These are phyloP conservation scores for Anadara kagoshimensis DNA, from an alignment of 1,140 invertebrate genomes.

Conservation along the genomic window DNA sequence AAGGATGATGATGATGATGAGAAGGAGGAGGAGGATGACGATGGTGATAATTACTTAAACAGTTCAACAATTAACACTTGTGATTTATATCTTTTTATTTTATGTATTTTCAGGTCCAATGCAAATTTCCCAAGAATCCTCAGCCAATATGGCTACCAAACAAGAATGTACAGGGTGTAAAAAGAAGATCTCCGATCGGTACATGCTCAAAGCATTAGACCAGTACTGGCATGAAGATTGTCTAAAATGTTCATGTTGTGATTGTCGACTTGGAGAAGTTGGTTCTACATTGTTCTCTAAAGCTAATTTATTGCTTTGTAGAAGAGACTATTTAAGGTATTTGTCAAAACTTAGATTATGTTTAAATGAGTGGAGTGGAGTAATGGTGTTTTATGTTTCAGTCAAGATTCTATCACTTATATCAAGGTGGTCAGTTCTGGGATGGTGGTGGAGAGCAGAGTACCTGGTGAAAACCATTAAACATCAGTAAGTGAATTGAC, in stretches of 20 bases:
- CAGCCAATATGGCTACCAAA: conserved; percentile 43
- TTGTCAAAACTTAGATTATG: no score
- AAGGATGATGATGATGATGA: no score
- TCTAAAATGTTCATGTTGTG: conserved; percentile 93
- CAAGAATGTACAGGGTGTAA: conserved; percentile 76
- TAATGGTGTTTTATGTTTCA: no score
- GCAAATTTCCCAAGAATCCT: conserved; percentile 64
- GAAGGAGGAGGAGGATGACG: no score
- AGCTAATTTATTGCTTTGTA: conserved; percentile 93
- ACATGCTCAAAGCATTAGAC: conserved; percentile 80
- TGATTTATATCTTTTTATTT: not conserved
- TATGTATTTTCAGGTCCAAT: conserved; percentile 56
- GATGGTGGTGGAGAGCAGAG: no score
- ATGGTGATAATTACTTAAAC: no score
- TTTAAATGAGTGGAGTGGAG: no score
- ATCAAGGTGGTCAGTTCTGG: no score
- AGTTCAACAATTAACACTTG: no score
- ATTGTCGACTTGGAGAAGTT: conserved; percentile 92
- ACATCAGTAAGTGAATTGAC: no score
- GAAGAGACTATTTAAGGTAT: conserved; percentile 95
- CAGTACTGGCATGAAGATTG: conserved; percentile 97
- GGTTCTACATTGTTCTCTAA: conserved; percentile 94
- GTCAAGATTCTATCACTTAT: no score
- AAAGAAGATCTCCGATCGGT: conserved; percentile 75
- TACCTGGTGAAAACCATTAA: no score